phyloP scores from a whole-genome alignment of 2,113 vertebrate genomes.

The Psittacara wagleri region DNA sequence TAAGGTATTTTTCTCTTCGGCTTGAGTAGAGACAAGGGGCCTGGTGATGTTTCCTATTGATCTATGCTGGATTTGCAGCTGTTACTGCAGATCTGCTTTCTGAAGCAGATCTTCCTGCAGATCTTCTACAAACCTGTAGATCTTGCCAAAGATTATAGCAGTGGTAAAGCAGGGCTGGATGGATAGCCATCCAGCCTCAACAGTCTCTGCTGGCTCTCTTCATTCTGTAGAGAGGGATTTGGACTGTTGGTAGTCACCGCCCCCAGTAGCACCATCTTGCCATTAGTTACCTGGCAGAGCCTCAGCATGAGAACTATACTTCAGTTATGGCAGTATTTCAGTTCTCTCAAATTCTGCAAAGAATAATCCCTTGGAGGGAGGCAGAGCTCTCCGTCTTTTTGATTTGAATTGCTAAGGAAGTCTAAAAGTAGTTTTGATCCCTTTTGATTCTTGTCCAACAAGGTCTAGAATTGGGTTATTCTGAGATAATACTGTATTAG shows the following conservation, averaged over 20 bases:
- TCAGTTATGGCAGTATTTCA: not conserved
- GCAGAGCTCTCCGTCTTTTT: not conserved
- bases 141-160: not conserved
- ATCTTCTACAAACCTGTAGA: not conserved
- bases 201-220: not conserved
- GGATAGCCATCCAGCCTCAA: not conserved
- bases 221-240: not conserved
- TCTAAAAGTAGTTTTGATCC: not conserved
- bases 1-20: not conserved
- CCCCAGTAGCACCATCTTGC: not conserved
- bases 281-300: not conserved
- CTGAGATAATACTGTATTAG: not conserved
- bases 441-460: slow-evolving; percentile 3
- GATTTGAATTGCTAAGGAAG: not conserved
- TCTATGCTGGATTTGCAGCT: not conserved
- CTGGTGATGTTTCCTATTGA: not conserved
- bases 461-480: not conserved
- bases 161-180: not conserved
- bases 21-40: not conserved
- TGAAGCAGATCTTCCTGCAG: not conserved
- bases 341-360: not conserved
- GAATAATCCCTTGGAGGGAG: not conserved
- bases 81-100: not conserved
- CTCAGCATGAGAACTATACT: not conserved
- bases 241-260: not conserved